Evolutionary conservation across 2,113 vertebrate species (phyloP).

Genomic region (Cygnus atratus): DNA sequence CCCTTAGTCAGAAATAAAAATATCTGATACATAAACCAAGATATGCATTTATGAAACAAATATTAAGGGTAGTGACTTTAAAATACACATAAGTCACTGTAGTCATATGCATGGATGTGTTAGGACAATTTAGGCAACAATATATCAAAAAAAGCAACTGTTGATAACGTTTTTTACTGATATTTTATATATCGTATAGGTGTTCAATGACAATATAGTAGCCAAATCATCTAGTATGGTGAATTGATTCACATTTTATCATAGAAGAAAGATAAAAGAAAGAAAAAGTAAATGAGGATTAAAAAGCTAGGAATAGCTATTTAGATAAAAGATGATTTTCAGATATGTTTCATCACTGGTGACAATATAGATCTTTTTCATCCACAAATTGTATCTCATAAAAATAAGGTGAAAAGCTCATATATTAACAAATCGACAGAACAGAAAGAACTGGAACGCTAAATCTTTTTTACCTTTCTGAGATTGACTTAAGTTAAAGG

Average conservation of each 20-base stretch:
- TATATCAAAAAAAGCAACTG: not conserved
- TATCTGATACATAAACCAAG: not conserved
- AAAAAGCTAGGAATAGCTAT: not conserved
- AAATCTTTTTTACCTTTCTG: not conserved
- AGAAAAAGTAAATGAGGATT: not conserved
- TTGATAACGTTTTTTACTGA: not conserved
- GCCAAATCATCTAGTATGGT: not conserved
- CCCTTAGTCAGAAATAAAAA: not conserved
- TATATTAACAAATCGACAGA: not conserved
- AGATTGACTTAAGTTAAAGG: not conserved
- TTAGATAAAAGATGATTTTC: not conserved
- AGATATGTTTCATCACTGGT: not conserved
- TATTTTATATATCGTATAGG: not conserved
- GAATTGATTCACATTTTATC: not conserved
- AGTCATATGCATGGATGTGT: not conserved
- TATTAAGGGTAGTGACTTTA: not conserved
- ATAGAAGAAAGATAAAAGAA: not conserved
- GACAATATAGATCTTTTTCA: not conserved
- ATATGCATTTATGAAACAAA: not conserved
- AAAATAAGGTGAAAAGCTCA: not conserved
- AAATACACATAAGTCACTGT: not conserved
- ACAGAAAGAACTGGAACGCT: not conserved
- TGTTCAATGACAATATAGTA: not conserved
- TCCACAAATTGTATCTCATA: not conserved
- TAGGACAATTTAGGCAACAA: not conserved